Evolutionary conservation across 1,140 invertebrate genomes (phyloP).

Genomic region (Drosophila kepulauana): DNA sequence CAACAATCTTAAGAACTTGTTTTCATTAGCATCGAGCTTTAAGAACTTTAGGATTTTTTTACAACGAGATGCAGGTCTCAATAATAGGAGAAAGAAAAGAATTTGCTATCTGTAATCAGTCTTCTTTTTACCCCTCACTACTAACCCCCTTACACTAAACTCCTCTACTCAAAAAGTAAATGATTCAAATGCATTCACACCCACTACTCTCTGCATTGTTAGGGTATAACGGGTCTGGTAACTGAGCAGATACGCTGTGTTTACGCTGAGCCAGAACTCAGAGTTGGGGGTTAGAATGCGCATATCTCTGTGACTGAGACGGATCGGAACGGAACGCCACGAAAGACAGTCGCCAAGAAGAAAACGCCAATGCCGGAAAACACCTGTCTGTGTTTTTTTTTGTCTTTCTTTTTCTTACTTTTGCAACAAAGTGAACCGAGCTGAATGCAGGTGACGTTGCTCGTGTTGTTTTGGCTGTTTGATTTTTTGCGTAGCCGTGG

Average conservation of each 20-base stretch:
- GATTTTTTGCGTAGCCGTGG: conserved; percentile 50
- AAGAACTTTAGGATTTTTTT: too few species aligned
- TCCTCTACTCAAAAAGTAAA: background rate
- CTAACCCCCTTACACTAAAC: too few species aligned
- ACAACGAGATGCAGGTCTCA: too few species aligned
- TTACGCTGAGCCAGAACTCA: background rate
- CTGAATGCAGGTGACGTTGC: conserved; percentile 23
- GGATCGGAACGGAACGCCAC: conserved; percentile 21
- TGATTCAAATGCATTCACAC: background rate
- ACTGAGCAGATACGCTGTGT: conserved; percentile 35
- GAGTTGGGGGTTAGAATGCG: conserved; percentile 10
- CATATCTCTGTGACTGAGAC: conserved; percentile 31
- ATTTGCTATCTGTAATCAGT: too few species aligned
- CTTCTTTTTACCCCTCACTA: too few species aligned
- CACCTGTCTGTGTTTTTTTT: conserved; percentile 67
- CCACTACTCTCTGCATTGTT: background rate
- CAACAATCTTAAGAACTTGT: too few species aligned
- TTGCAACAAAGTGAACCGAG: conserved; percentile 11
- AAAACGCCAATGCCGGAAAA: conserved; percentile 57
- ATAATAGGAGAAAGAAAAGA: too few species aligned
- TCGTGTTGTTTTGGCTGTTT: conserved; percentile 10
- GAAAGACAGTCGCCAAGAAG: conserved; percentile 3
- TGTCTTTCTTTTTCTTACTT: conserved; percentile 24
- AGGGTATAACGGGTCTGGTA: conserved; percentile 22
- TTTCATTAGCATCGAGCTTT: too few species aligned